These are phyloP conservation scores for Nephrocerus scutellatus DNA, from an alignment of 2,888 invertebrate species.

Conservation along the genomic window DNA sequence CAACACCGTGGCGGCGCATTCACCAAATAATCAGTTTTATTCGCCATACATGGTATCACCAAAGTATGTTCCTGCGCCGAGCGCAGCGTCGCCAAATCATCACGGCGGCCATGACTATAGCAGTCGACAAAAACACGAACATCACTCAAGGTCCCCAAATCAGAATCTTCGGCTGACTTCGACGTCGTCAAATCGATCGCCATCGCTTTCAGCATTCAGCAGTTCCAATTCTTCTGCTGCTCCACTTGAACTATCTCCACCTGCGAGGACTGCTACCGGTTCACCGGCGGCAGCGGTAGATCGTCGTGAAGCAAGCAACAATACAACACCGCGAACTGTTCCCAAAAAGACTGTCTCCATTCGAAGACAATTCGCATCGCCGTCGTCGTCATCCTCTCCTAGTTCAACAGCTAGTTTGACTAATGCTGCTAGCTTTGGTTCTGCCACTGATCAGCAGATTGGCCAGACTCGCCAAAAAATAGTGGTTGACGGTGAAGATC, in stretches of 20 bases:
- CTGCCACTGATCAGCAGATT: too few species aligned
- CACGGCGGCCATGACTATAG: not conserved
- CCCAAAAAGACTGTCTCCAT: conserved; percentile 49
- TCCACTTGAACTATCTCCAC: conserved; percentile 34
- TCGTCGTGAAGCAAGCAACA: conserved; percentile 29
- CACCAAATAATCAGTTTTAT: conserved; percentile 33
- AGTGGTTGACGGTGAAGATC: conserved; percentile 15
- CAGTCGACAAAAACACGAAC: conserved; percentile 12
- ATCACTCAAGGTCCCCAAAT: not conserved
- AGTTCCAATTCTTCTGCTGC: conserved; percentile 22
- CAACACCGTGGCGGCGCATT: too few species aligned
- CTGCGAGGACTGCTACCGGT: conserved; percentile 35
- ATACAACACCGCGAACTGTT: conserved; percentile 45
- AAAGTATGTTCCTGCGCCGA: conserved; percentile 32
- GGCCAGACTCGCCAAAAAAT: too few species aligned
- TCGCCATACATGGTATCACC: conserved; percentile 37
- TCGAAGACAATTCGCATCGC: conserved; percentile 49
- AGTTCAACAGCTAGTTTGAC: conserved; percentile 20
- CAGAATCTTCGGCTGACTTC: conserved; percentile 5
- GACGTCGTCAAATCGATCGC: conserved; percentile 20
- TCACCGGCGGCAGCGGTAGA: conserved; percentile 33
- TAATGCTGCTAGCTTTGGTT: conserved; percentile 16
- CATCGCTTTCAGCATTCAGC: conserved; percentile 19
- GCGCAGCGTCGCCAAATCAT: conserved; percentile 15
- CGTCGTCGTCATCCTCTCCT: conserved; percentile 27